A percentile compares a stretch with the other conserved stretches of the same genome.
phyloP scores from a whole-genome alignment of 2,113 vertebrate genomes.

The Cochlearius cochlearius region DNA sequence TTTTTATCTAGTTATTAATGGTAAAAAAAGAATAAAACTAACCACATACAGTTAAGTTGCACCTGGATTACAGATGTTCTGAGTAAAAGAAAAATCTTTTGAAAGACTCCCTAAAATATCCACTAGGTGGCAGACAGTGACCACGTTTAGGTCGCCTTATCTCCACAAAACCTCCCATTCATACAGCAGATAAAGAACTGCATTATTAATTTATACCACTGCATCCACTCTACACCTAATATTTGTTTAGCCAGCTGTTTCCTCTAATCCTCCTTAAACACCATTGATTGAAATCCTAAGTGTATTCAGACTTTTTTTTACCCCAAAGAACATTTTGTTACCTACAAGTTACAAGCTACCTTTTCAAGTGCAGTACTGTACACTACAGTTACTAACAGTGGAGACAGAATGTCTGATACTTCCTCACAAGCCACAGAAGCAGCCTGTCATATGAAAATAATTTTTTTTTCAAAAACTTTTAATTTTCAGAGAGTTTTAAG shows the following conservation, averaged over 20 bases:
- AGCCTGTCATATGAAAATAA: slow-evolving; percentile 40
- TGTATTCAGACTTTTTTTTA: slow-evolving; percentile 41
- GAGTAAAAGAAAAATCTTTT: background rate
- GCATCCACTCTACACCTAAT: slow-evolving; percentile 73
- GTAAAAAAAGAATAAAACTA: background rate
- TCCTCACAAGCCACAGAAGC: slow-evolving; percentile 64
- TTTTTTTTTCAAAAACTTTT: background rate
- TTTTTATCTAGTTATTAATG: background rate
- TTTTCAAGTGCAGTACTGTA: slow-evolving; percentile 68
- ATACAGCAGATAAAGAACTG: slow-evolving; percentile 78
- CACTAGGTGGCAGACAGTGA: slow-evolving; percentile 78
- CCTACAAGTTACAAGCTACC: slow-evolving; percentile 69
- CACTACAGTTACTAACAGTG: slow-evolving; percentile 47
- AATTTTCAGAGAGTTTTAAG: slow-evolving; percentile 27
- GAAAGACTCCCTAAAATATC: background rate
- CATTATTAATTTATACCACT: slow-evolving; percentile 85
- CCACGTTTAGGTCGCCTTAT: slow-evolving; percentile 20
- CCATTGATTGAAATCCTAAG: slow-evolving; percentile 75
- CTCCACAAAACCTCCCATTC: slow-evolving; percentile 74
- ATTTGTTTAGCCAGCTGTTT: slow-evolving; percentile 88
- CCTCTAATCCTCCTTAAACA: slow-evolving; percentile 77
- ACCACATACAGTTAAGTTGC: background rate
- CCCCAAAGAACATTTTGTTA: slow-evolving; percentile 75
- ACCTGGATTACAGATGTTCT: background rate
- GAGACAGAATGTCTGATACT: slow-evolving; percentile 73